phyloP scores from a whole-genome alignment of 2,888 invertebrate genomes.

The Andrena chrysosceles region DNA sequence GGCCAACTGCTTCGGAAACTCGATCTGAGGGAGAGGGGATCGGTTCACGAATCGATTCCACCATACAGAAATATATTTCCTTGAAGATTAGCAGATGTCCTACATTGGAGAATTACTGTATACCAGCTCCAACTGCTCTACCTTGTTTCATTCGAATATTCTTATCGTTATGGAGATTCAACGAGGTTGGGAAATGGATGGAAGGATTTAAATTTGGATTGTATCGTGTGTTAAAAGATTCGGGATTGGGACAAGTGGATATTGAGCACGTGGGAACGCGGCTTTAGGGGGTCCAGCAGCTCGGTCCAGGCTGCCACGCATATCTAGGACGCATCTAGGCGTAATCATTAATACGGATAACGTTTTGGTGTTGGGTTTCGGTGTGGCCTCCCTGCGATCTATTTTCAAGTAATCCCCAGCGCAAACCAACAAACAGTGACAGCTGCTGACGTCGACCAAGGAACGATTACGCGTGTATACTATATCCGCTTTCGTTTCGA shows the following conservation, averaged over 20 bases:
- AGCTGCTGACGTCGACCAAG: slow-evolving; percentile 79
- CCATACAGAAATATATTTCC: too few species aligned
- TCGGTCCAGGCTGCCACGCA: slow-evolving; percentile 53
- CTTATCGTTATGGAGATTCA: too few species aligned
- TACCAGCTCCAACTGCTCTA: too few species aligned
- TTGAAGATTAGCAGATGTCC: too few species aligned
- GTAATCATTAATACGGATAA: slow-evolving; percentile 82
- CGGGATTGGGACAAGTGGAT: not conserved
- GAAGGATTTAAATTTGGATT: too few species aligned
- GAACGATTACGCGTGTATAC: slow-evolving; percentile 55
- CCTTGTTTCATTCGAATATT: too few species aligned
- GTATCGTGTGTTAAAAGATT: too few species aligned
- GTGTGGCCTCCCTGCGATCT: slow-evolving; percentile 74
- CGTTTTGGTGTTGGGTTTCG: slow-evolving; percentile 76
- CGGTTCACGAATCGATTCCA: too few species aligned
- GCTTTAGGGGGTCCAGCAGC: not conserved
- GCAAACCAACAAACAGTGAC: slow-evolving; percentile 83
- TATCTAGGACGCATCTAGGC: slow-evolving; percentile 44
- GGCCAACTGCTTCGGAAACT: slow-evolving; percentile 71
- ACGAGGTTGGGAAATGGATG: too few species aligned
- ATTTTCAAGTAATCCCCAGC: slow-evolving; percentile 82
- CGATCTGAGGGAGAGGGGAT: slow-evolving; percentile 64
- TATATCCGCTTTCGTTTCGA: slow-evolving; percentile 68
- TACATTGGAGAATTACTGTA: too few species aligned
- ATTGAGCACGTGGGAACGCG: slow-evolving; percentile 5